Conservation (phyloP, 35 echinoderm and acorn worm genomes). For the Holothuria glaberrima region DNA sequence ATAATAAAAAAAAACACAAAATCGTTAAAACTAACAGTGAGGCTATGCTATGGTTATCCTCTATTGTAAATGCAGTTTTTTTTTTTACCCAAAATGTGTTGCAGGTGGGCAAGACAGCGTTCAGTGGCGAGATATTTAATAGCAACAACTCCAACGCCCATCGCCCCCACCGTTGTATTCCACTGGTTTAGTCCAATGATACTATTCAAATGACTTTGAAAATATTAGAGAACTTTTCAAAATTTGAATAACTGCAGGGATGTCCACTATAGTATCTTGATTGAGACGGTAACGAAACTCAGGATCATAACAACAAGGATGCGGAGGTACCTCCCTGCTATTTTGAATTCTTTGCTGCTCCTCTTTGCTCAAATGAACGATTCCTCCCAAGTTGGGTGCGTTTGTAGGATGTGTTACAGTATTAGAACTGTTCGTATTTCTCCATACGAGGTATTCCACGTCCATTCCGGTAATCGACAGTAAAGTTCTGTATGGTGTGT, state of each 20-base stretch:
- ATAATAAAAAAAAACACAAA: no score
- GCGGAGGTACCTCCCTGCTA: conserved; percentile 40
- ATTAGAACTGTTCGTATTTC: conserved; percentile 42
- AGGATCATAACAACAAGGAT: conserved; percentile 56
- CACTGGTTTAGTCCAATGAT: no score
- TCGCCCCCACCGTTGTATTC: no score
- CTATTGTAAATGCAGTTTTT: no score
- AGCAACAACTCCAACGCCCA: no score
- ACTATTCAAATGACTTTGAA: neutral
- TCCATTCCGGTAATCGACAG: neutral
- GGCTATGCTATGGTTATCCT: no score
- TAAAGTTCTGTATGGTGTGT: conserved; percentile 51
- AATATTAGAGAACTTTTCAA: neutral
- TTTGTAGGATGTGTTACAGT: conserved; percentile 37
- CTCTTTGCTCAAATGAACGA: conserved; percentile 14
- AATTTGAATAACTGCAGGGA: conserved; percentile 28
- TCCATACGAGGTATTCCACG: conserved; percentile 38
- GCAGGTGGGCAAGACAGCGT: no score
- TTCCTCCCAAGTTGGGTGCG: conserved; percentile 6
- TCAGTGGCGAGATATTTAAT: no score
- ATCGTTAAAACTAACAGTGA: no score
- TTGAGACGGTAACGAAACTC: conserved; percentile 34
- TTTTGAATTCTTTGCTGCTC: conserved; percentile 32
- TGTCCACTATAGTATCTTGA: conserved; percentile 59
- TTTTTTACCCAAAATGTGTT: no score